Evolutionary conservation across 1,140 invertebrate species (phyloP).

Genomic region (Bombyx mandarina): DNA sequence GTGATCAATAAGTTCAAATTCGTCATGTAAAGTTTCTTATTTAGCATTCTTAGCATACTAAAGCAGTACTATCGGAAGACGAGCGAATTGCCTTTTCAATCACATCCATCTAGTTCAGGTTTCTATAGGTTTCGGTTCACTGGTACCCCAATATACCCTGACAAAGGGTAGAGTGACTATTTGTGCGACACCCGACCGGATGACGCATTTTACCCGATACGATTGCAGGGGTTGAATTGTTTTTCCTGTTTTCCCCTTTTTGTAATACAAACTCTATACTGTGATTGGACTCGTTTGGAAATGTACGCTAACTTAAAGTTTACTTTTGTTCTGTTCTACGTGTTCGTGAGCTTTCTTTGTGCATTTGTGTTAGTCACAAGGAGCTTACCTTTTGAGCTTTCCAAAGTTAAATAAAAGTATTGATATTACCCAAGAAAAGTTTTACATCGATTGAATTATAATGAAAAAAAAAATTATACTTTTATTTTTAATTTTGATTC

Average conservation of each 20-base stretch:
- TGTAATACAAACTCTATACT: constrained; percentile 1
- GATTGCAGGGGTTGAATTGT: constrained; percentile 9
- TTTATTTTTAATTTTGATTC: no score
- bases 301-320: background rate
- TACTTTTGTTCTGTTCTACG: background rate
- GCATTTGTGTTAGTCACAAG: no score
- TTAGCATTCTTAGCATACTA: no score
- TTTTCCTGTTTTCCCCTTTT: constrained; percentile 1
- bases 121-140: constrained; percentile 12
- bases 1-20: no score
- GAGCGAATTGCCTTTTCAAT: constrained; percentile 15
- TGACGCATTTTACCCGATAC: constrained; percentile 5
- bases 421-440: no score
- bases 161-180: constrained; percentile 19
- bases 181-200: constrained; percentile 11
- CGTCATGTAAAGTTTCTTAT: no score
- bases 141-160: constrained; percentile 23
- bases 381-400: no score
- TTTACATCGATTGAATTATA: no score
- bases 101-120: constrained; percentile 13
- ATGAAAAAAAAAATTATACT: no score
- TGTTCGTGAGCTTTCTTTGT: no score
- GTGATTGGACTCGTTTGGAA: constrained; percentile 1
- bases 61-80: background rate
- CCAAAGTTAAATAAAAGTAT: no score